Base-by-base conservation (phyloP, 2,888 invertebrate genomes). In the Nemurella pictetii region DNA sequence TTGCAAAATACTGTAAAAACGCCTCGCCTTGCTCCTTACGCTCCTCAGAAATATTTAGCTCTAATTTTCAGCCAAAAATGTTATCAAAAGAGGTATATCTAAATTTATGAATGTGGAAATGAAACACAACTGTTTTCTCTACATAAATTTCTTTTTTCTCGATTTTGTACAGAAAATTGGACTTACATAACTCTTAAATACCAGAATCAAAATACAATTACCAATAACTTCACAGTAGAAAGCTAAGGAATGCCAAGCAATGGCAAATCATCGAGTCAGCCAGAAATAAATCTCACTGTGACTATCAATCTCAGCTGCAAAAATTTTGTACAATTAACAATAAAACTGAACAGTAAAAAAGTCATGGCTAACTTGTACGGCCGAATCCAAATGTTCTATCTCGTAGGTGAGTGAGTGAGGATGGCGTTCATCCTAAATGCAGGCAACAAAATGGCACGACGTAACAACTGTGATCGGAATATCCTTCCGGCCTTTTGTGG, bases 131-230 rank as follows among this genome's bases (percentile, higher is more conserved):
- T 20, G 26, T 12, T 36, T 82, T 72, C 29, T 30, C 82, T 82
- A 82, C 82, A 55, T 26, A 82, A 82, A 72, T 29, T 78, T 28
- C 72, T 82, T 72, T 82, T 29, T 5, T 81, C 55, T 82, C 82
- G 29, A 55, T 82, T 82, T 82, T 78, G 78, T 78, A 78, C 78
- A 28, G 78, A 78, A 78, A 78, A 78, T 30, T 78, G 28, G 28
- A 55, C 55, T 55, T 55, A 55, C 55, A 55, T 55, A 55, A 75
- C 27, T 28, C 75, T 75, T 75, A 75, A 75, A 27, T 27, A 75
- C 75, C 75, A 25, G 75, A 28, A 75, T 26, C 28, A 75, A 75
- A 75, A 75, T 75, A 75, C 75, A 75, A 75, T 75, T 27, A 75
- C 75, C 75, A 75, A 12, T 75, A 75, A 75, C 75, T 75, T 75